Evolutionary conservation across 1,140 invertebrate species (phyloP), one percentile per base, ranked within the genome.

Genomic region (Bombyx mandarina): DNA sequence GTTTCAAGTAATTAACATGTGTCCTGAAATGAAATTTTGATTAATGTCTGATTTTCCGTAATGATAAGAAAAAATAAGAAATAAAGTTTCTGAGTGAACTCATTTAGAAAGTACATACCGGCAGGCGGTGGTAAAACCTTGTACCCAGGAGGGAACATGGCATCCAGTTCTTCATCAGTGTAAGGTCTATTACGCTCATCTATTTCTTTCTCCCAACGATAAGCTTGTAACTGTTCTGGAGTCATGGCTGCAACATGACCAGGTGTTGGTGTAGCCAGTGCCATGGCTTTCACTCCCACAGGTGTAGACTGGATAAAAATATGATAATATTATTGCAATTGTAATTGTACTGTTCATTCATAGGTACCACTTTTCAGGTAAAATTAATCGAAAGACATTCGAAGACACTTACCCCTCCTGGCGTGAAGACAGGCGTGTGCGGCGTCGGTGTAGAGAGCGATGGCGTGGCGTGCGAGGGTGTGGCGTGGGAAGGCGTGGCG

Each of bases 131-230:
- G 95, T 43, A 99, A 89, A 77, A 99, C 93, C 91, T 99, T 99
- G 87, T 99, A 99, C 26, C 98, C 99, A 8, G 97, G 93, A 52
- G 99, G 98, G 84, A 99, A 99, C 89, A 99, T 93, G 45, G 95
- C 90, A 86, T 99, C 98, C 8, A 99, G 88, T 85, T 99, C 99
- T 76, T 99, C 98, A 84, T 99, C 98, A 0, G 95, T 93, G 54
- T 99, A 91, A 0, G 97, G 97, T 65, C 98, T 90, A 84, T 99
- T 99, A 56, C 98, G 89, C 77, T 99, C 98, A 76, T 99, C 98
- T 58, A 99, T 99, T 89, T 99, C 99, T 71, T 96, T 92, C 87
- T 99, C 98, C 97, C 97, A 99, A n/a, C 98, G 93, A 82, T 97
- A 99, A 0, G 97, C 97, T 82, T 99, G 98, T 61, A 99, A 87